Evolutionary conservation across 2,888 invertebrate genomes (phyloP).

Genomic region (Andrena marginata): DNA sequence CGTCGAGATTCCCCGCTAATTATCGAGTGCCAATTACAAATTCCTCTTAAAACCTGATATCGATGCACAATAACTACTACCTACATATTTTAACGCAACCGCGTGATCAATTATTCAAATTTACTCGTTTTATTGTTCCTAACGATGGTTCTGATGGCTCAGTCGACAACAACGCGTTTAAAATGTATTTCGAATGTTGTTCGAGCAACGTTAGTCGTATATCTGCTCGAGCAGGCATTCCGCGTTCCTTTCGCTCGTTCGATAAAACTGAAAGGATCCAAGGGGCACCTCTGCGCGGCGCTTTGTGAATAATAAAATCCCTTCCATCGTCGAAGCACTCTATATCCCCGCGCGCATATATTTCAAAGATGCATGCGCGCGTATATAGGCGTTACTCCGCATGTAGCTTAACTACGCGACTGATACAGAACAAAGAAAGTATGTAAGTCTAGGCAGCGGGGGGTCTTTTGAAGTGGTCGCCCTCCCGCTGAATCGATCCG

Average conservation of each 20-base stretch:
- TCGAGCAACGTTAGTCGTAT: constrained; percentile 47
- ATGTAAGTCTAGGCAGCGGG: constrained; percentile 32
- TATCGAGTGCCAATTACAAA: constrained; percentile 15
- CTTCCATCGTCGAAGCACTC: constrained; percentile 55
- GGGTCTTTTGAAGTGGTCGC: constrained; percentile 59
- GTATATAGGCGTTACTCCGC: constrained; percentile 31
- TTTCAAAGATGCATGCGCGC: constrained; percentile 34
- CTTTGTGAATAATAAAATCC: constrained; percentile 72
- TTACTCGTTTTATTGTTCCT: background rate
- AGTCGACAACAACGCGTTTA: background rate
- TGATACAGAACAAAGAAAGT: constrained; percentile 54
- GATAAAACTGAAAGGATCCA: constrained; percentile 28
- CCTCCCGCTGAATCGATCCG: constrained; percentile 58
- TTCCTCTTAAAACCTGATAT: background rate
- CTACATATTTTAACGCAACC: background rate
- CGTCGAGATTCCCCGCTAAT: background rate
- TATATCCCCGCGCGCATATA: constrained; percentile 34
- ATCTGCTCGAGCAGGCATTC: constrained; percentile 9
- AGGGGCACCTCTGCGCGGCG: constrained; percentile 34
- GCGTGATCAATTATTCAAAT: background rate
- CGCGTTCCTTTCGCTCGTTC: constrained; percentile 34
- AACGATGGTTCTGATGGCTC: background rate
- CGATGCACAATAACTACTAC: background rate
- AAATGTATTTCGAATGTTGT: background rate
- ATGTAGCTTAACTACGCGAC: constrained; percentile 56